These are phyloP conservation scores for Sebastes glaucus DNA, from an alignment of 2,797 vertebrate species.

Conservation along the genomic window DNA sequence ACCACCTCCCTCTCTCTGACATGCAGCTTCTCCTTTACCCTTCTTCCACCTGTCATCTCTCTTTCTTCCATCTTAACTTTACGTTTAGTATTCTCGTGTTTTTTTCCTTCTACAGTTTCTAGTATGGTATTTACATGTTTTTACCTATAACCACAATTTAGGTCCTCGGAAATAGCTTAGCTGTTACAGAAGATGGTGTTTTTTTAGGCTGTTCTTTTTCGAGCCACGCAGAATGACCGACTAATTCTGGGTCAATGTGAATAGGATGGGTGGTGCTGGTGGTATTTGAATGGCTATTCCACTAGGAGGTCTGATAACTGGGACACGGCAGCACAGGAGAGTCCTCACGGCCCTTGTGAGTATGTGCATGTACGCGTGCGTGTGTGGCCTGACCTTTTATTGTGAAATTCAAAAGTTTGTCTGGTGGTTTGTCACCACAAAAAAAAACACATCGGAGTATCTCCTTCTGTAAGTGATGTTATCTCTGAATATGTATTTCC, in stretches of 20 bases:
- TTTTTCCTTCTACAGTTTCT: background rate
- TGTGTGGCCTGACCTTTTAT: constrained; percentile 6
- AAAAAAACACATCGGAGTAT: background rate
- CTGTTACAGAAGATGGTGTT: background rate
- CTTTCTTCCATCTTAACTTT: background rate
- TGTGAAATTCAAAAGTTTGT: constrained; percentile 7
- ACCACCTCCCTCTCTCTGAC: constrained; percentile 29
- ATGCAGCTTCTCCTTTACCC: background rate
- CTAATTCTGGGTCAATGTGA: constrained; percentile 80
- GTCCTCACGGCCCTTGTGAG: constrained; percentile 15
- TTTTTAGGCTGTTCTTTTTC: constrained; percentile 47
- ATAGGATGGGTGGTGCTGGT: constrained; percentile 31
- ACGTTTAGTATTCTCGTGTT: background rate
- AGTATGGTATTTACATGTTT: background rate
- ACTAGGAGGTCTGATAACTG: constrained; percentile 57
- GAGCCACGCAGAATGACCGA: constrained; percentile 54
- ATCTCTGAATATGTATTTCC: background rate
- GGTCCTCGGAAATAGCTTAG: background rate
- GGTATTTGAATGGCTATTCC: constrained; percentile 56
- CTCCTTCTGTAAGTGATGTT: background rate
- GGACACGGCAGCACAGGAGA: constrained; percentile 59
- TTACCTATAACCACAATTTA: background rate
- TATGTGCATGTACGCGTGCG: background rate
- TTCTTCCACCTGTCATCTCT: constrained; percentile 1
- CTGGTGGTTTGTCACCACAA: background rate